phyloP scores from a whole-genome alignment of 2,888 invertebrate species.

The Lysandra bellargus region DNA sequence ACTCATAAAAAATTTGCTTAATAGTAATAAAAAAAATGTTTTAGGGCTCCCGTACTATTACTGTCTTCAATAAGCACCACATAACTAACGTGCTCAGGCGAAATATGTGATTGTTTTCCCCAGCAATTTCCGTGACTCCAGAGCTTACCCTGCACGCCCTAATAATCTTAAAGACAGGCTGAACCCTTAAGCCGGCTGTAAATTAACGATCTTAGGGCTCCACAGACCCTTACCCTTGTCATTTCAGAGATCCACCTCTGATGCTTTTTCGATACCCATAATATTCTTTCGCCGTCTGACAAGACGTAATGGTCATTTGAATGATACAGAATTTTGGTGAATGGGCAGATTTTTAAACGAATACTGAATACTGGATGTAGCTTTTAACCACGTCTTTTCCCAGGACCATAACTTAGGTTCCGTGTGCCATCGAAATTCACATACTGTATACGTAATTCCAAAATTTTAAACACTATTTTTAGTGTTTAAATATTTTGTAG shows the following conservation, averaged over 20 bases:
- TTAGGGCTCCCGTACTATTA: no score
- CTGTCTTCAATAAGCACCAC: background rate
- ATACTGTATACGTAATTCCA: no score
- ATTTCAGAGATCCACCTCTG: background rate
- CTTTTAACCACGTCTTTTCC: no score
- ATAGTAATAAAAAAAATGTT: no score
- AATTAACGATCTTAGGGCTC: constrained; percentile 24
- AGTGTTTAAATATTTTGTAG: no score
- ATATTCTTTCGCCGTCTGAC: background rate
- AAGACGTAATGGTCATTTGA: background rate
- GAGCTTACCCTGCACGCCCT: constrained; percentile 7
- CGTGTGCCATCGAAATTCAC: no score
- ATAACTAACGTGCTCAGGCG: background rate
- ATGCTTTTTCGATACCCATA: constrained; percentile 16
- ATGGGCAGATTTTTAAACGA: no score
- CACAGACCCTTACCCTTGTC: constrained; percentile 11
- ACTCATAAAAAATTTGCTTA: no score
- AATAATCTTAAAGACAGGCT: constrained; percentile 26
- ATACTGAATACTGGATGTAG: no score
- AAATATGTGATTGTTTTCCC: constrained; percentile 9
- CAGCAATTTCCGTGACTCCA: constrained; percentile 4
- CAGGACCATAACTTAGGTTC: no score
- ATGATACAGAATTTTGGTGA: background rate
- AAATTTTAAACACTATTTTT: no score
- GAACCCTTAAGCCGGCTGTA: constrained; percentile 20